Evolutionary conservation across 2,888 invertebrate species (phyloP), one percentile per base, ranked within the genome.

Genomic region (Poecilobothrus nobilitatus): DNA sequence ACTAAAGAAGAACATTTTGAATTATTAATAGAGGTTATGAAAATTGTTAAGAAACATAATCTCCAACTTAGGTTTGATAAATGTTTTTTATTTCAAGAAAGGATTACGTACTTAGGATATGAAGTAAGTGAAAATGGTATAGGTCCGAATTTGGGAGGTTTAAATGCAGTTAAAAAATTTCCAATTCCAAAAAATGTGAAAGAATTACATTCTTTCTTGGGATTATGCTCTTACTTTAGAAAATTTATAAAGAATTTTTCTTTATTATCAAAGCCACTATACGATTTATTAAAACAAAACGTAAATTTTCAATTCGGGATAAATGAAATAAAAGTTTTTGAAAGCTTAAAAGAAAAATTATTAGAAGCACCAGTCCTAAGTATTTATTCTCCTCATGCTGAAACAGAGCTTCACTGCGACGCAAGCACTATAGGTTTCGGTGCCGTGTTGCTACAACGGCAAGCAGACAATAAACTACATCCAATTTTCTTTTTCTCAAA

Each of bases 401-500:
- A 73, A 64, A 76, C 76, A 15, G 76, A 78, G 70, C 66, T 78
- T 9, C 78, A 79, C 68, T 76, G 76, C 4, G 77, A 78, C 71
- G 77, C 77, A 5, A 76, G 75, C 68, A 33, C 70, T 6, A 8
- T 71, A 1, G 78, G 78, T 0, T 72, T 75, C 65, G 78, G 76
- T 21, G 74, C 75, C 2, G 74, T 77, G 9, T 64, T 78, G 6
- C n/a, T 79, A 65, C 75, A 76, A 68, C 70, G 71, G 27, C 70
- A 69, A 61, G 72, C 75, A 10, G 76, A 75, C 69, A 70, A 68
- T 4, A 71, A 72, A 61, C 71, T 75, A 6, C 75, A 76, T 8
- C 78, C 78, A 1, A 75, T 79, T 8, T 76, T 74, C 65, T 79
- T 73, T 69, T 79, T 78, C 69, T 77, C 76, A 22, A 74, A 75